These are phyloP conservation scores for Cossypha polioptera DNA, from an alignment of 2,797 vertebrate genomes.

Conservation along the genomic window DNA sequence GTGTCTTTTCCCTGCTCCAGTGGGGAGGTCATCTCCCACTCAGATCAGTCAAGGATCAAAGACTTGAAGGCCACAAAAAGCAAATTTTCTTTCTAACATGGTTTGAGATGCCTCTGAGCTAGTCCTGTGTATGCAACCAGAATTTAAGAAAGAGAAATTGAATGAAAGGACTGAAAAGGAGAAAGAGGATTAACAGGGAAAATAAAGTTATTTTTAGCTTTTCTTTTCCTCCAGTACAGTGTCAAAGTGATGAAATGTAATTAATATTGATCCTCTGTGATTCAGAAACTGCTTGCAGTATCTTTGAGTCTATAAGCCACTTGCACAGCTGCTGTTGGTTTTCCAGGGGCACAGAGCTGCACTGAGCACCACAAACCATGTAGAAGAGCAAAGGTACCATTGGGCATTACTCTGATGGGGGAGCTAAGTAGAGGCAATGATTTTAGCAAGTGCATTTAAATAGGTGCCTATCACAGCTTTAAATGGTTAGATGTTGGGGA, in stretches of 20 bases:
- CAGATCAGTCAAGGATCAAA: not conserved
- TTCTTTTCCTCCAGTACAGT: not conserved
- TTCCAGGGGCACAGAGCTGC: not conserved
- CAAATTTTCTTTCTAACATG: not conserved
- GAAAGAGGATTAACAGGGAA: not conserved
- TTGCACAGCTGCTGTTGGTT: not conserved
- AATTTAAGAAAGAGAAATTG: not conserved
- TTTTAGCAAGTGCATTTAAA: not conserved
- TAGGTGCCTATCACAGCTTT: not conserved
- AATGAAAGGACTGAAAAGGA: not conserved
- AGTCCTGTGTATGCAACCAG: not conserved
- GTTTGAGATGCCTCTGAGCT: not conserved
- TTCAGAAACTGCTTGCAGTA: slow-evolving; percentile 14
- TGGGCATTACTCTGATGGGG: not conserved
- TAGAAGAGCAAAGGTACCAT: not conserved
- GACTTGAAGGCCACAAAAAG: not conserved
- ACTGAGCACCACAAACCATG: not conserved
- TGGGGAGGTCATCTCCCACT: not conserved
- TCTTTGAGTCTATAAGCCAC: not conserved
- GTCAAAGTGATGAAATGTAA: not conserved
- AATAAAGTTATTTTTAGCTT: not conserved
- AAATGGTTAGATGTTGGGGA: not conserved
- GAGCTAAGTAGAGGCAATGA: not conserved
- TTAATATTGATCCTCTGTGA: slow-evolving; percentile 30
- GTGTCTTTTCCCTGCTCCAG: not conserved